phyloP scores from a whole-genome alignment of 2,113 vertebrate species.

The Stigmatopora argus region DNA sequence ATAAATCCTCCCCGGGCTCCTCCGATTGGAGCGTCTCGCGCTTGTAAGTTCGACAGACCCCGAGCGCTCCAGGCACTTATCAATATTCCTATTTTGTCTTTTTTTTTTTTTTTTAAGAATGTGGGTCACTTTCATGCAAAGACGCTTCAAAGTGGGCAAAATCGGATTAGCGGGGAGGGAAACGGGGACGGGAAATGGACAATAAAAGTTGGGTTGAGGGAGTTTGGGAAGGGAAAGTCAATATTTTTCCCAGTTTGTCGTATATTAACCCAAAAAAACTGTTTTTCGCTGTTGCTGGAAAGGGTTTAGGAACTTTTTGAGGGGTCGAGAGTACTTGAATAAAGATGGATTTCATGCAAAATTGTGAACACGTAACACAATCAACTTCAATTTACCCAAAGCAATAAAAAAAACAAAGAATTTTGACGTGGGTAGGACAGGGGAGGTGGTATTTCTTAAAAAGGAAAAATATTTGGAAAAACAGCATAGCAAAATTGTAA shows the following conservation, averaged over 20 bases:
- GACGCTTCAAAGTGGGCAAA: conserved; percentile 63
- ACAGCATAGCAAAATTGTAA: too few relatives aligned
- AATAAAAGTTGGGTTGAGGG: neutral
- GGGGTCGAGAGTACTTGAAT: too few relatives aligned
- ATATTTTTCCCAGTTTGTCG: neutral
- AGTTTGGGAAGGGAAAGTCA: neutral
- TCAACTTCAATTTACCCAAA: too few relatives aligned
- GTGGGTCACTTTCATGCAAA: conserved; percentile 69
- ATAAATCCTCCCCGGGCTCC: conserved; percentile 52
- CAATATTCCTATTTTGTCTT: conserved; percentile 61
- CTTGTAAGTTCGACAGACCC: conserved; percentile 54
- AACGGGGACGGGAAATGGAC: conserved; percentile 20
- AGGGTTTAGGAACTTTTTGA: too few relatives aligned
- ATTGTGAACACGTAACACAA: too few relatives aligned
- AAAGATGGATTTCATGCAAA: too few relatives aligned
- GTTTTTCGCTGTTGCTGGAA: too few relatives aligned
- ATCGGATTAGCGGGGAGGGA: conserved; percentile 61
- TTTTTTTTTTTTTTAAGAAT: conserved; percentile 59
- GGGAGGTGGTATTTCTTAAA: too few relatives aligned
- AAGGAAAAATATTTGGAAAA: too few relatives aligned
- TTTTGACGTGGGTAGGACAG: too few relatives aligned
- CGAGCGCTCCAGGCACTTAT: conserved; percentile 69
- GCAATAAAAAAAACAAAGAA: too few relatives aligned
- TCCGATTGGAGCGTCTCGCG: conserved; percentile 55
- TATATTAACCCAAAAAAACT: too few relatives aligned